Base-by-base conservation (phyloP, 2,888 invertebrate genomes). In the Megastigmus dorsalis region DNA sequence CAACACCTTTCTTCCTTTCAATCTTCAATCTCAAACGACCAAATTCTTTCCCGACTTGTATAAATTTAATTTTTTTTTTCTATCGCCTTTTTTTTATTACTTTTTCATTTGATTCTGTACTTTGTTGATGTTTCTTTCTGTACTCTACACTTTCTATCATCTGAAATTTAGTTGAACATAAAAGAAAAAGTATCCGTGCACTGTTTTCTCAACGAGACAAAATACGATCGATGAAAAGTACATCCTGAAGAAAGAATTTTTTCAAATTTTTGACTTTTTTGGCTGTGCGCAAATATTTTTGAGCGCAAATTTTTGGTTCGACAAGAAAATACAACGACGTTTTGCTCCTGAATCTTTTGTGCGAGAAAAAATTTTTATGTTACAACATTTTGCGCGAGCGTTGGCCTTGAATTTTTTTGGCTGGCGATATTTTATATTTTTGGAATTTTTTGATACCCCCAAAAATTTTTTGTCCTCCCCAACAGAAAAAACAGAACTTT, bases 401-500 rank as follows among this genome's bases (percentile, higher is more conserved):
- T 82, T 82, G 80, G 82, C 82, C 82, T 78, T 67, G 78, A 71
- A 77, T 52, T 78, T 86, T 82, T 86, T 87, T 87, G 87, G 86
- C 87, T 88, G 88, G 88, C 85, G 83, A 84, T 78, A 85, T 88
- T 88, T 88, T 88, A 88, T 88, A 88, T 88, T 88, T 88, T 88
- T 88, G 88, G 88, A 86, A 84, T 86, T 85, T 86, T 86, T 84
- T 65, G 43, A 66, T 75, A 62, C 45, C 67, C 75, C 71, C 66
- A 76, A 70, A 77, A 74, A 75, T 72, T 69, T 79, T 77, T 77
- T 77, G 28, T 65, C 77, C 57, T 80, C 79, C 79, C 79, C 68
- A 18, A 66, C n/a, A 50, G 28, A 20, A 78, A 79, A 74, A 77
- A 45, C 36, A 75, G 75, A 60, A 78, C 57, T 85, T 87, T 85